Conservation (phyloP, 2,888 invertebrate genomes). For the Galerucella pusilla region DNA sequence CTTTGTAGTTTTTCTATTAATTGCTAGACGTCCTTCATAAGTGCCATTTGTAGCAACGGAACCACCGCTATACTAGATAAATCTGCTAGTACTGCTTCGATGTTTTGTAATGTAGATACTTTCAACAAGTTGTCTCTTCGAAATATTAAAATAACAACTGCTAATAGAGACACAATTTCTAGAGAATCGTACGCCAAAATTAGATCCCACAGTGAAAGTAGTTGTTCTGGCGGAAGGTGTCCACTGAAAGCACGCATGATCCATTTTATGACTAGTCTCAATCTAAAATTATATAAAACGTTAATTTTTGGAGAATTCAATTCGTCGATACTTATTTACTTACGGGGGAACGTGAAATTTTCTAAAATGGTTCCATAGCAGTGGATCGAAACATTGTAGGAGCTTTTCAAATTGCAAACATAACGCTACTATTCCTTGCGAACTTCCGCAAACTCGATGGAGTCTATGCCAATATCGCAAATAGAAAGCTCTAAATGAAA, state of each 20-base stretch:
- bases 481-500: slow-evolving; percentile 91
- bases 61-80: slow-evolving; percentile 88
- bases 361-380: slow-evolving; percentile 91
- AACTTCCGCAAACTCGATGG: slow-evolving; percentile 91
- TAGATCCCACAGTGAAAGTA: slow-evolving; percentile 92
- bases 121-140: slow-evolving; percentile 86
- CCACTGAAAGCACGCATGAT: slow-evolving; percentile 96
- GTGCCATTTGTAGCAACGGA: slow-evolving; percentile 83
- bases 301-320: not conserved
- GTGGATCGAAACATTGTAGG: slow-evolving; percentile 89
- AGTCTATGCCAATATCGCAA: slow-evolving; percentile 91
- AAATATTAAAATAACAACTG: slow-evolving; percentile 86
- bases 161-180: slow-evolving; percentile 88
- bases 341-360: slow-evolving; percentile 92
- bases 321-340: slow-evolving; percentile 63
- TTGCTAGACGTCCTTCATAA: slow-evolving; percentile 71
- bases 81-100: slow-evolving; percentile 89
- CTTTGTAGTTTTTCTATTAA: slow-evolving; percentile 27
- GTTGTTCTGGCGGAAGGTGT: slow-evolving; percentile 90
- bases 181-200: slow-evolving; percentile 92
- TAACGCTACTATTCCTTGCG: slow-evolving; percentile 91
- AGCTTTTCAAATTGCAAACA: slow-evolving; percentile 91
- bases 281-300: slow-evolving; percentile 66
- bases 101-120: slow-evolving; percentile 78
- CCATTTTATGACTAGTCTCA: slow-evolving; percentile 95